Conservation (phyloP, 2,797 vertebrate species). For the Pampus argenteus region DNA sequence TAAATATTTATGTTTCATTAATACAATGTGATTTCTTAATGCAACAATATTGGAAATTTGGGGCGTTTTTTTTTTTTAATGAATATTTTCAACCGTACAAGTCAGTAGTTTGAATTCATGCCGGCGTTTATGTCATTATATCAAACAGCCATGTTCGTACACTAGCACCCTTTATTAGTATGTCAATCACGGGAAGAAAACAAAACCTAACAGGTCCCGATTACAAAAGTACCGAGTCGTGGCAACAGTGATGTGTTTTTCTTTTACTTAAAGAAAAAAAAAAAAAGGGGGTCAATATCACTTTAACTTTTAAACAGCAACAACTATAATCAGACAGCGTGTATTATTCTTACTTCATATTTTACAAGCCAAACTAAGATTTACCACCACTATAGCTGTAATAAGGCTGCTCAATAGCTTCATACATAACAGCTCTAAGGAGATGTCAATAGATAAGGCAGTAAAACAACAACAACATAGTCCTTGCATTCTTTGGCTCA, state of each 20-base stretch:
- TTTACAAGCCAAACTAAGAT: background rate
- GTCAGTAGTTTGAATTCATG: constrained; percentile 48
- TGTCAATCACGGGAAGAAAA: background rate
- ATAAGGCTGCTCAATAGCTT: background rate
- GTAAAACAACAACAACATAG: background rate
- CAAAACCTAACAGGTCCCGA: background rate
- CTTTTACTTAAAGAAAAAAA: background rate
- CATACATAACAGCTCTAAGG: background rate
- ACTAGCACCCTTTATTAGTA: constrained; percentile 14
- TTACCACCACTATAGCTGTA: background rate
- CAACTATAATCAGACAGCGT: background rate
- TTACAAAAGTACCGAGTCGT: constrained; percentile 3
- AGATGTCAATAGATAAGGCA: background rate
- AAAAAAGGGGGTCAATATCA: background rate
- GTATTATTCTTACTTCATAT: background rate
- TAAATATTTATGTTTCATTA: constrained; percentile 1
- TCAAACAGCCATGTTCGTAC: constrained; percentile 7
- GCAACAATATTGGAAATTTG: constrained; percentile 30
- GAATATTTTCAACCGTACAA: constrained; percentile 33
- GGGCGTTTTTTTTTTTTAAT: too few species aligned
- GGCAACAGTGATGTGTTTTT: background rate
- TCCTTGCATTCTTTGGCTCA: background rate
- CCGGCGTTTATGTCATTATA: constrained; percentile 2
- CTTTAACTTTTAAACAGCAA: constrained; percentile 3
- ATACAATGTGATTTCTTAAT: constrained; percentile 5